Conservation (phyloP, 2,113 vertebrate genomes). For the Oplegnathus fasciatus region DNA sequence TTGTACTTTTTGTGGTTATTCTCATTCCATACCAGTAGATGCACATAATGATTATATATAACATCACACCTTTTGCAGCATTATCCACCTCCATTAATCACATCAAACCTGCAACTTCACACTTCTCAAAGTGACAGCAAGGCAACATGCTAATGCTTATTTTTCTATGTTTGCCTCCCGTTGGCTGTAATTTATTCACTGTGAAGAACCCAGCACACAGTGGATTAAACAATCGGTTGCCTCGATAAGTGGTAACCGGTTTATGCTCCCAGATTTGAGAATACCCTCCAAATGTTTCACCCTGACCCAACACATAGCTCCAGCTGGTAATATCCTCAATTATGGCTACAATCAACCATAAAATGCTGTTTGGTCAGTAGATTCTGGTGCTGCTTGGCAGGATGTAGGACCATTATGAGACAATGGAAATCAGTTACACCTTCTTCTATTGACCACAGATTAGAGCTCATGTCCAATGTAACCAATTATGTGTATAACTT, state of each 20-base stretch:
- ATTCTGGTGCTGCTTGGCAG: not conserved
- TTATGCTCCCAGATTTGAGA: not conserved
- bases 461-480: not conserved
- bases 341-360: not conserved
- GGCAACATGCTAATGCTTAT: not conserved
- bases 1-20: not conserved
- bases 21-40: not conserved
- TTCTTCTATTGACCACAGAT: not conserved
- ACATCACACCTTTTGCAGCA: not conserved
- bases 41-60: not conserved
- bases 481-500: not conserved
- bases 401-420: not conserved
- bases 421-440: too few relatives aligned
- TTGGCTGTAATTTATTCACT: conserved; percentile 11
- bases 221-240: not conserved
- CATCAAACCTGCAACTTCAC: conserved; percentile 8
- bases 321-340: not conserved
- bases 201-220: not conserved
- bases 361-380: not conserved
- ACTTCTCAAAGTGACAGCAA: not conserved
- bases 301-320: not conserved
- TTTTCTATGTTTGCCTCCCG: not conserved
- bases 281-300: not conserved
- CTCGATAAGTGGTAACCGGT: not conserved
- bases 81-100: not conserved